Evolutionary conservation across 1,140 invertebrate genomes (phyloP), one percentile per base, ranked within the genome.

Genomic region (Lanistes nyassanus): DNA sequence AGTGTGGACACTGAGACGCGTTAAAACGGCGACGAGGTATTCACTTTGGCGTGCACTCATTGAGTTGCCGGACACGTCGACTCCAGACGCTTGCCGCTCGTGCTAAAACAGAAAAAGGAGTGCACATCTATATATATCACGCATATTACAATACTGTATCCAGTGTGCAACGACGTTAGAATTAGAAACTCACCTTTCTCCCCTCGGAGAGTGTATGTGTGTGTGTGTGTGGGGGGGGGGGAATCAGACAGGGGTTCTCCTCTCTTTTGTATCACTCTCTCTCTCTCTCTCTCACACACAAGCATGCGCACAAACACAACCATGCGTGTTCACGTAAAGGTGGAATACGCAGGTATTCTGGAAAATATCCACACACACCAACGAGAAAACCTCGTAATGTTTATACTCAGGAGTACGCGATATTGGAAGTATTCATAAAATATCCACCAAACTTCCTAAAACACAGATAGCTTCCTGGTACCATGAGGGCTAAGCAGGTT

Each of bases 401-500:
- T 29, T 21, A 68, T 36, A 26, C 31, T 7, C 6, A 51, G 34
- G 26, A 11, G 26, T 11, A 11, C 7, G 26, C n/a, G 58, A 62
- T 62, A n/a, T 26, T 16, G 26, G 31, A 62, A 7, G 6, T 26
- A 26, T 29, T n/a, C 23, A 26, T 51, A 16, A 9, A 51, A 13
- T 21, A 29, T 31, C 19, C 19, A 23, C 29, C 7, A 19, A 73
- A 78, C 29, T 58, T n/a, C 75, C 34, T 70, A 42, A 36, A 36
- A 72, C 26, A 68, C 21, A 36, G 26, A 79, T 9, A 5, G 13
- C 62, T 29, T 23, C 31, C 5, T 23, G 21, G 29, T 51, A 80
- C 79, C 68, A 75, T 42, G 13, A 81, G 72, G 37, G 77, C 78
- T 53, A 70, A 76, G 71, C 79, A 81, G 42, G 42, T 47, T 1